Evolutionary conservation across 2,888 invertebrate genomes (phyloP).

Genomic region (Polyommatus icarus): DNA sequence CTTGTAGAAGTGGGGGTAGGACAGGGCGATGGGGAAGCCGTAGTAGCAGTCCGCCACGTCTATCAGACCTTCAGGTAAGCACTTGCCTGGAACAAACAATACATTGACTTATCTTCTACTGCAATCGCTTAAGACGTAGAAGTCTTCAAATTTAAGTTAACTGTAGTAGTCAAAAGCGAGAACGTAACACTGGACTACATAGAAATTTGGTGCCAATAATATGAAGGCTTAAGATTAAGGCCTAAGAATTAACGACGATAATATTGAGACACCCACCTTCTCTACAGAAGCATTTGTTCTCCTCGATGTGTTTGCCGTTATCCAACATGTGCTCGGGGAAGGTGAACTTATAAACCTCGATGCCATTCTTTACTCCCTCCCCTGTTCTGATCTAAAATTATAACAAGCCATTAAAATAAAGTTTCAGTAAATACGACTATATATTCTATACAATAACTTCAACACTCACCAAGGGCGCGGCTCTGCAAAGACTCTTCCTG

Average conservation of each 20-base stretch:
- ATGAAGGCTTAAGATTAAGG: background rate
- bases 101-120: background rate
- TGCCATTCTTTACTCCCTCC: constrained; percentile 81
- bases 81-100: constrained; percentile 68
- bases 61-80: constrained; percentile 87
- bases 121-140: background rate
- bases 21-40: constrained; percentile 93
- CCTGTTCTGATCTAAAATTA: constrained; percentile 79
- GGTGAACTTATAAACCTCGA: constrained; percentile 86
- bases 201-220: background rate
- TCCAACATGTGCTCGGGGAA: constrained; percentile 89
- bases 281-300: constrained; percentile 91
- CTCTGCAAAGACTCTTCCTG: constrained; percentile 91
- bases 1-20: constrained; percentile 92
- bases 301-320: constrained; percentile 85
- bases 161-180: no score
- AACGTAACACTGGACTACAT: background rate
- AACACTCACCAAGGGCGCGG: constrained; percentile 85
- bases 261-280: constrained; percentile 66
- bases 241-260: background rate
- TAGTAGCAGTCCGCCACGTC: constrained; percentile 94
- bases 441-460: background rate
- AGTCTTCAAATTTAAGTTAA: background rate
- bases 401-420: constrained; percentile 5
- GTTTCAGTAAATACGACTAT: no score